Evolutionary conservation across 2,113 vertebrate genomes (phyloP), one percentile per base, ranked within the genome.

Genomic region (Prunella fulvescens): DNA sequence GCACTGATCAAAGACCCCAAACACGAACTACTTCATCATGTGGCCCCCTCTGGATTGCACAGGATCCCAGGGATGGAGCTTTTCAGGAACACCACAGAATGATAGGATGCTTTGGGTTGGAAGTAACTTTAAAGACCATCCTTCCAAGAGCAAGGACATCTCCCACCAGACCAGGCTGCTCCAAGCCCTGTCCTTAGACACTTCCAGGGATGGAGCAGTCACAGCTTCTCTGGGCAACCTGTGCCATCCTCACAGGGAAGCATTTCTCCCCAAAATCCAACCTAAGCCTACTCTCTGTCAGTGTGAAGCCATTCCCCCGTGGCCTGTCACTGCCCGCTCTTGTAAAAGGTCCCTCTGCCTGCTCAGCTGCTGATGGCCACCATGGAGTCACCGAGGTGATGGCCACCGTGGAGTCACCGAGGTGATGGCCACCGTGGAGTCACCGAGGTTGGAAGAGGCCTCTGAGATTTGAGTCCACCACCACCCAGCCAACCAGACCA

Each of bases 1-100:
- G 39, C 39, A 12, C 1, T 8, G 26, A 35, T 2, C 18, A 23
- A 61, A 54, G 26, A 7, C 1, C 10, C 4, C 10, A 33, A 3
- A 17, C 8, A 16, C 6, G 5, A 51, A 22, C 13, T 12, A 1
- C 4, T 60, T 39, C 6, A 54, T 25, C 40, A 13, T 2, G 12
- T 9, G 8, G 13, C 14, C n/a, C 15, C 6, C 31, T 53, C 1
- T 11, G 10, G 5, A 48, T 1, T 3, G 24, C 65, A 54, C 26
- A 48, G 31, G 39, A 53, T 9, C 39, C 7, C 23, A 45, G 28
- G n/a, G 47, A 45, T 7, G 4, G 39, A 45, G 33, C 23, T 23
- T 12, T 53, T 39, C 33, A n/a, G 39, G 7, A 57, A 33, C 4
- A 3, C 0, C 29, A 54, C 8, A 19, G 11, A 40, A 22, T 3